Evolutionary conservation across 1,140 invertebrate genomes (phyloP), one percentile per base, ranked within the genome.

Genomic region (Coenobita brevimanus): DNA sequence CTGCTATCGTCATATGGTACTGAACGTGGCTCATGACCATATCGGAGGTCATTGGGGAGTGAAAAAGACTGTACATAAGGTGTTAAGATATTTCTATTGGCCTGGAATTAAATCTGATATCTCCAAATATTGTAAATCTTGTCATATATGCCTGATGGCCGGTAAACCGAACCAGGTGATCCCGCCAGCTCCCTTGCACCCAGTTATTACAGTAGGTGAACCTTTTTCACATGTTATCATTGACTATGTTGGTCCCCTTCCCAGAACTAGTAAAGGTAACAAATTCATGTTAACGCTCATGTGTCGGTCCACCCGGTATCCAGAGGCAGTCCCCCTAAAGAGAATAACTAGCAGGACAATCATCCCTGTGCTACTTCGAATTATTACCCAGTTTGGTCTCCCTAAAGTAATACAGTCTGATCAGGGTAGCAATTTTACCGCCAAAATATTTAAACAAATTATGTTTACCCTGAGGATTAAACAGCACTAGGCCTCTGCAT

Each of bases 81-180:
- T 67, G 3, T 41, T 82, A 3, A 1, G 38, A 24, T 82, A 82
- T 82, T 82, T 82, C 27, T 64, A 21, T 67, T 82, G 80, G 41
- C 60, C 17, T 30, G 60, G 60, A 36, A 36, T 82, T 36, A 1
- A 1, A n/a, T 1, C 13, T 2, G 54, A 2, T 17, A 4, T 82
- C 21, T 27, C 79, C 8, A 36, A 33, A 27, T 82, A 33, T 64
- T 62, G 79, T 43, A 82, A 82, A 67, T 30, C 21, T 24, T 54
- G 80, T 24, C 6, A 82, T 41, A 36, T 36, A n/a, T 82, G 80
- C 38, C 62, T 64, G 33, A 30, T 82, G 13, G 54, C 62, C 13
- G 54, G 80, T 13, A 82, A 82, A 36, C 50, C 60, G 8, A 82
- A 82, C 38, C 79, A 82, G 60, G 38, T 64, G 30, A 79, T 79